These are phyloP conservation scores for Plutella xylostella DNA, from an alignment of 2,888 invertebrate genomes.

Conservation along the genomic window DNA sequence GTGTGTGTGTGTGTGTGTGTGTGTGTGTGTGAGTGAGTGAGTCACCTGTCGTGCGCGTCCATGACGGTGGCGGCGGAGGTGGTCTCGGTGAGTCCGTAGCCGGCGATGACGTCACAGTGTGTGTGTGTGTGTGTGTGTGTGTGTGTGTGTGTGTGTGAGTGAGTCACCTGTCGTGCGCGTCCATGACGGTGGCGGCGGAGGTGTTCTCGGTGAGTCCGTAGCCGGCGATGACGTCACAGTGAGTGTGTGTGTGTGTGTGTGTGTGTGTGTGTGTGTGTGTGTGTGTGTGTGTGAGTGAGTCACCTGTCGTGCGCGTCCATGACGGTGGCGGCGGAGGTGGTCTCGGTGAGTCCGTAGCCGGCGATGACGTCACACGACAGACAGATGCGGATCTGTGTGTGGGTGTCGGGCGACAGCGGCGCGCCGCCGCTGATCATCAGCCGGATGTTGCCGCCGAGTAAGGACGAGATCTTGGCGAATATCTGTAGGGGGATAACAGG, in stretches of 20 bases:
- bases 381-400: slow-evolving; percentile 85
- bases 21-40: not conserved
- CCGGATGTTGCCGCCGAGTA: slow-evolving; percentile 91
- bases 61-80: slow-evolving; percentile 92
- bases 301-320: slow-evolving; percentile 75
- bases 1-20: not conserved
- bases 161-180: slow-evolving; percentile 65
- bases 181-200: slow-evolving; percentile 91
- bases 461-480: slow-evolving; percentile 66
- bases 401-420: slow-evolving; percentile 94
- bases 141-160: too few relatives aligned
- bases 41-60: slow-evolving; percentile 71
- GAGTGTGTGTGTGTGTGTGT: slow-evolving; percentile 78
- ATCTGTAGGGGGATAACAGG: slow-evolving; percentile 39
- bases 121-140: not conserved
- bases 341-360: slow-evolving; percentile 98
- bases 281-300: not conserved
- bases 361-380: slow-evolving; percentile 91
- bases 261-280: too few relatives aligned
- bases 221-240: slow-evolving; percentile 92
- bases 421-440: slow-evolving; percentile 95
- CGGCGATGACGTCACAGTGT: slow-evolving; percentile 87
- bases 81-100: slow-evolving; percentile 98
- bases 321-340: slow-evolving; percentile 91
- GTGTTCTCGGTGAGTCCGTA: slow-evolving; percentile 98